phyloP scores from a whole-genome alignment of 2,797 vertebrate species.

The Distichodus sexfasciatus region DNA sequence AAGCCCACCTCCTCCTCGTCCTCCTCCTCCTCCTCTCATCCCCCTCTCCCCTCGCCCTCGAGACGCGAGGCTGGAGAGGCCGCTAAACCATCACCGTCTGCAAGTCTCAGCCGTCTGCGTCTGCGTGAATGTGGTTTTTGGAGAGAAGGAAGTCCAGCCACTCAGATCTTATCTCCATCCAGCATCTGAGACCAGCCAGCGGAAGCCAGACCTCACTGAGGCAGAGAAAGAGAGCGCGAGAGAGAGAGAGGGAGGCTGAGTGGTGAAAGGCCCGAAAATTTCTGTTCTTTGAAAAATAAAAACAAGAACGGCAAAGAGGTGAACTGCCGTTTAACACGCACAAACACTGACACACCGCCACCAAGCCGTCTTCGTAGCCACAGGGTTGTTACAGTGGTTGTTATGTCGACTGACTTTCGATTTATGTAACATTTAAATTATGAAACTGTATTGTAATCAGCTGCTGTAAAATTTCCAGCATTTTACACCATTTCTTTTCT shows the following conservation, averaged over 20 bases:
- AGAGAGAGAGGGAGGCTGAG: slow-evolving; percentile 50
- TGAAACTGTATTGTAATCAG: no score
- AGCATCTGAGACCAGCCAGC: slow-evolving; percentile 82
- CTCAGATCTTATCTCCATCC: slow-evolving; percentile 78
- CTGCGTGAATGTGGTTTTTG: slow-evolving; percentile 64
- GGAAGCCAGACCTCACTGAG: slow-evolving; percentile 51
- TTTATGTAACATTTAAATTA: no score
- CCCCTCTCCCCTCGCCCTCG: not conserved
- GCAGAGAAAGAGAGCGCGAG: slow-evolving; percentile 3
- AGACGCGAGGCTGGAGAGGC: not conserved
- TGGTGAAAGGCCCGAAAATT: slow-evolving; percentile 33
- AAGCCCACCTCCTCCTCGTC: not conserved
- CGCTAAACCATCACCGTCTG: slow-evolving; percentile 64
- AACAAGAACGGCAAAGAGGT: no score
- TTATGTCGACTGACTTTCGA: no score
- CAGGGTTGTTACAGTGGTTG: no score
- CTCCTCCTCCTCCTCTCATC: not conserved
- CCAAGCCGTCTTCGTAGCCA: no score
- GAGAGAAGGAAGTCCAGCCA: slow-evolving; percentile 78
- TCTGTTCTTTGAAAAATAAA: no score
- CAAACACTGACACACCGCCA: no score
- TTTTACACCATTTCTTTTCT: no score
- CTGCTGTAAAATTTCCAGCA: no score
- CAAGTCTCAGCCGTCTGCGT: slow-evolving; percentile 36
- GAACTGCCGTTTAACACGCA: no score